Percentiles rank a stretch among this genome's conserved stretches.
Conservation (phyloP, 2,113 vertebrate genomes). For the Tychaedon coryphoeus region DNA sequence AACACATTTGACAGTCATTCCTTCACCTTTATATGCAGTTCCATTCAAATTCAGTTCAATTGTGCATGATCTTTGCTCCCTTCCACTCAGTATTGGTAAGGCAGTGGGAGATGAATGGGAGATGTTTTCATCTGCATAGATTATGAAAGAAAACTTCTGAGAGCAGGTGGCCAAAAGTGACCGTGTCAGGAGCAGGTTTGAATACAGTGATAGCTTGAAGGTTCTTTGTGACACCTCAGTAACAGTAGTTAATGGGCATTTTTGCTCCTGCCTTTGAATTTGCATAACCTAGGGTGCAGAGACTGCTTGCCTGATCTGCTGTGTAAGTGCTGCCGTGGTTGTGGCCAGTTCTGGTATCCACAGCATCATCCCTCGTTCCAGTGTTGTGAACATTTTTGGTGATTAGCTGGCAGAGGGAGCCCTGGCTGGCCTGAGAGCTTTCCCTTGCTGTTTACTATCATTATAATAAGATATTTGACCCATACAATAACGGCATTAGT, state of each 20-base stretch:
- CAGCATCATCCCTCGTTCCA: not conserved
- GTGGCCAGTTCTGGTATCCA: slow-evolving; percentile 19
- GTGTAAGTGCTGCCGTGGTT: not conserved
- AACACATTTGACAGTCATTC: not conserved
- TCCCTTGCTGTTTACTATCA: slow-evolving; percentile 28
- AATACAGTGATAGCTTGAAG: not conserved
- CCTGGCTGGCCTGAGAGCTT: slow-evolving; percentile 8
- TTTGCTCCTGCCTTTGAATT: not conserved
- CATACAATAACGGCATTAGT: slow-evolving; percentile 7
- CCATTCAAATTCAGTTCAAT: not conserved
- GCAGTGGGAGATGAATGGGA: not conserved
- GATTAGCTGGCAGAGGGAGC: slow-evolving; percentile 51
- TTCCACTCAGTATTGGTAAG: not conserved
- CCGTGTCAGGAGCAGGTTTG: not conserved
- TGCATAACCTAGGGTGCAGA: not conserved
- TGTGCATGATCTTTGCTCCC: not conserved
- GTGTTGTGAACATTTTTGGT: slow-evolving; percentile 4
- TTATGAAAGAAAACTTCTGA: not conserved
- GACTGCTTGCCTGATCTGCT: not conserved
- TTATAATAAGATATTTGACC: slow-evolving; percentile 49
- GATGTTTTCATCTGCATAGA: not conserved
- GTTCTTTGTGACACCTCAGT: not conserved
- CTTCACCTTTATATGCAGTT: not conserved
- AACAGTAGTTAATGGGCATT: not conserved
- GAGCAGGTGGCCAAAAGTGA: not conserved